These are phyloP conservation scores for Drosophila parabipectinata DNA, from an alignment of 1,140 invertebrate genomes.

Conservation along the genomic window DNA sequence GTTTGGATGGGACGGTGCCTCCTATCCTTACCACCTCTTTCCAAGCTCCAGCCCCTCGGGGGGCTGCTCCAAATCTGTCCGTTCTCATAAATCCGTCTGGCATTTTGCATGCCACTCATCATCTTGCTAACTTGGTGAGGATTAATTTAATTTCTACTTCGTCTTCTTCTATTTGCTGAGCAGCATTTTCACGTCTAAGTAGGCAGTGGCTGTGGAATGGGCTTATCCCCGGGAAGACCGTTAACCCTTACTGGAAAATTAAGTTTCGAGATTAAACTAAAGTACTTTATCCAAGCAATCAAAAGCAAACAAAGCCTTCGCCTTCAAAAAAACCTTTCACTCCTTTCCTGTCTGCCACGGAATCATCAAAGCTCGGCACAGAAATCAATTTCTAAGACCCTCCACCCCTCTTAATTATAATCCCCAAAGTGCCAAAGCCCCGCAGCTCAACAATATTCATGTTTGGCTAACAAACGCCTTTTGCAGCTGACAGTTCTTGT, in stretches of 20 bases:
- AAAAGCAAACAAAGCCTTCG: neutral
- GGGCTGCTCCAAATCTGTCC: slow-evolving; percentile 76
- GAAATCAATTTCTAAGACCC: neutral
- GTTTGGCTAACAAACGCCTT: slow-evolving; percentile 42
- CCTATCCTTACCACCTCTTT: too few species aligned
- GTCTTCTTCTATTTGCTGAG: slow-evolving; percentile 22
- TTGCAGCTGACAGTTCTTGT: slow-evolving; percentile 70
- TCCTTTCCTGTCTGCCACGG: neutral
- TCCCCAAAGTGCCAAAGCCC: slow-evolving; percentile 19
- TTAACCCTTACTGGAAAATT: slow-evolving; percentile 27
- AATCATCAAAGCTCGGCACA: slow-evolving; percentile 3
- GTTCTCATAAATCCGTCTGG: slow-evolving; percentile 78
- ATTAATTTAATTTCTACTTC: slow-evolving; percentile 70
- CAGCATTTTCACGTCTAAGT: slow-evolving; percentile 35
- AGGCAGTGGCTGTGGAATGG: slow-evolving; percentile 8
- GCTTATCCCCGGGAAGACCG: slow-evolving; percentile 25
- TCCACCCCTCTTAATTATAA: slow-evolving; percentile 9
- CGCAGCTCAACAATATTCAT: slow-evolving; percentile 21
- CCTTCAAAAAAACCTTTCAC: neutral
- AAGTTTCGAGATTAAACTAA: neutral
- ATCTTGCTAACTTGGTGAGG: slow-evolving; percentile 58
- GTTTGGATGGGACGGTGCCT: slow-evolving; percentile 46
- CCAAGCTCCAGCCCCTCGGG: slow-evolving; percentile 11
- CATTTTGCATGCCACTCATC: slow-evolving; percentile 81
- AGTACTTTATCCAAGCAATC: neutral